phyloP scores from a whole-genome alignment of 1,140 invertebrate genomes.

The Cotesia chilonis region DNA sequence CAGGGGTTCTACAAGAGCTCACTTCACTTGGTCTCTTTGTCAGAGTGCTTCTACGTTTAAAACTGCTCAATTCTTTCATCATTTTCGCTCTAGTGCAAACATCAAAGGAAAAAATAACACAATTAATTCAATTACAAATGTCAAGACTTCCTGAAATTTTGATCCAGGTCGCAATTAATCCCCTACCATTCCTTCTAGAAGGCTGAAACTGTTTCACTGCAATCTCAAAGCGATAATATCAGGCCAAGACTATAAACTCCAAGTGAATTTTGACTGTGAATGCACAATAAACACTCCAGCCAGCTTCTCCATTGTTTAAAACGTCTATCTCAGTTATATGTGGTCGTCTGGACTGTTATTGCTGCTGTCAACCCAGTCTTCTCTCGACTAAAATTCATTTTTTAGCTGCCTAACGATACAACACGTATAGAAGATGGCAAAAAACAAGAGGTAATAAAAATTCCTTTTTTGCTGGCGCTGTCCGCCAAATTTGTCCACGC shows the following conservation, averaged over 20 bases:
- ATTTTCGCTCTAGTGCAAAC: constrained; percentile 9
- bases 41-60: constrained; percentile 12
- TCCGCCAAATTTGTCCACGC: constrained; percentile 26
- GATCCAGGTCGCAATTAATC: no score
- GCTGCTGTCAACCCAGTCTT: background rate
- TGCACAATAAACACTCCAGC: background rate
- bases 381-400: constrained; percentile 17
- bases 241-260: constrained; percentile 16
- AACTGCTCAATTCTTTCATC: constrained; percentile 27
- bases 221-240: background rate
- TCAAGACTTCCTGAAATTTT: no score
- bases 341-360: background rate
- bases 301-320: constrained; percentile 14
- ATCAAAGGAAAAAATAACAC: no score
- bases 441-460: no score
- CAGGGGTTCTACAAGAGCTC: constrained; percentile 31
- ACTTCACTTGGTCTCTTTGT: constrained; percentile 34
- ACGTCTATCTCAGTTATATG: background rate
- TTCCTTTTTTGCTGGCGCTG: constrained; percentile 19
- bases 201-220: no score
- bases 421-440: background rate
- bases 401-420: background rate
- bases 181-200: no score
- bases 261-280: constrained; percentile 4
- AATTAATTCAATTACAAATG: no score